Evolutionary conservation across 2,888 invertebrate genomes (phyloP).

Genomic region (Apotomis turbidana): DNA sequence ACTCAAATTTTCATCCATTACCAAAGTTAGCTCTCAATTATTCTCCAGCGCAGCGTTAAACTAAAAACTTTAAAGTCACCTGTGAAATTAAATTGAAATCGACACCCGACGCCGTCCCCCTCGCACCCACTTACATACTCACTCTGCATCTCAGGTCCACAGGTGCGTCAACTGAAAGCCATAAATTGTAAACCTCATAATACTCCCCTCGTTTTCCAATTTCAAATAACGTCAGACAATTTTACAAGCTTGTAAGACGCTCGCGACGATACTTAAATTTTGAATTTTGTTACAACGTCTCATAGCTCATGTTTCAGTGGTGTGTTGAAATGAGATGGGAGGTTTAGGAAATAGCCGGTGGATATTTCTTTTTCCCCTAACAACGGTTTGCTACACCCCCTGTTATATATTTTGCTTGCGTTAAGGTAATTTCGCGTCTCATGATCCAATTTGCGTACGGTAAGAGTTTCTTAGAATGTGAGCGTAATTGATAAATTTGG

Average conservation of each 20-base stretch:
- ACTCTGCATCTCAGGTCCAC: conserved; percentile 46
- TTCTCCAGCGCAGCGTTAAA: conserved; percentile 12
- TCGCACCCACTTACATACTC: background rate
- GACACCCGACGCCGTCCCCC: conserved; percentile 24
- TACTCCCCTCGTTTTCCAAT: conserved; percentile 65
- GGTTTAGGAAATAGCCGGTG: background rate
- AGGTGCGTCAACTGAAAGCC: conserved; percentile 66
- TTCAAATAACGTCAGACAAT: conserved; percentile 50
- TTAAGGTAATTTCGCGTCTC: conserved; percentile 64
- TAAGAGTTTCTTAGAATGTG: conserved; percentile 37
- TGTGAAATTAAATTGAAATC: conserved; percentile 37
- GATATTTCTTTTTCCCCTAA: conserved; percentile 52
- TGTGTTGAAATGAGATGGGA: background rate
- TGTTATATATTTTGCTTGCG: conserved; percentile 61
- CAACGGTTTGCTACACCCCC: conserved; percentile 46
- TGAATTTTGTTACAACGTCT: background rate
- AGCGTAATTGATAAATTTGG: conserved; percentile 37
- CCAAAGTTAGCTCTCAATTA: conserved; percentile 7
- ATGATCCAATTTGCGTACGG: conserved; percentile 61
- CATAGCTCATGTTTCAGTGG: background rate
- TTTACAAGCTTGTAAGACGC: background rate
- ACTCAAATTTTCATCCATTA: background rate
- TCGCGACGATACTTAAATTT: background rate
- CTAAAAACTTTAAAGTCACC: conserved; percentile 29
- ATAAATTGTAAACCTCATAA: conserved; percentile 70